phyloP scores from a whole-genome alignment of 2,888 invertebrate genomes.

The Ennomos fuscantarius region DNA sequence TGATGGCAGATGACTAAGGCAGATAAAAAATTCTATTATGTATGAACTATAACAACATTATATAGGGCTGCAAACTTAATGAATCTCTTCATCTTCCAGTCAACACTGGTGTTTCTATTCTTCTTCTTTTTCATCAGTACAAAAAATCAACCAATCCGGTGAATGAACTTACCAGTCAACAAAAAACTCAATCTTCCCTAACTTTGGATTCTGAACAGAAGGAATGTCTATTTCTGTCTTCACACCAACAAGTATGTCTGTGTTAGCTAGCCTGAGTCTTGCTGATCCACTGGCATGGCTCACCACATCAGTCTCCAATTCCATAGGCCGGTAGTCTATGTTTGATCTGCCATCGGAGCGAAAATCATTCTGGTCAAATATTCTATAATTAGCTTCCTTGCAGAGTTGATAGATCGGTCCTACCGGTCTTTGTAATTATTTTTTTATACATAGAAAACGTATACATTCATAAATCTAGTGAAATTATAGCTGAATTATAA shows the following conservation, averaged over 20 bases:
- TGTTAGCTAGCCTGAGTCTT: conserved; percentile 93
- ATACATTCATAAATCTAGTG: too few species aligned
- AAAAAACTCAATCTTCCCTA: conserved; percentile 97
- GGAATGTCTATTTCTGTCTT: conserved; percentile 96
- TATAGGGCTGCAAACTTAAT: too few species aligned
- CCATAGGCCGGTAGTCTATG: conserved; percentile 93
- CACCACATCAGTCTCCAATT: conserved; percentile 93
- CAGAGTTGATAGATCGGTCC: background rate
- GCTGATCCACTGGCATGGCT: conserved; percentile 95
- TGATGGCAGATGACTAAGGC: too few species aligned
- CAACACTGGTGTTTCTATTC: too few species aligned
- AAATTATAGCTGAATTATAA: too few species aligned
- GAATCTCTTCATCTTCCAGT: too few species aligned
- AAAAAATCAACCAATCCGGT: background rate
- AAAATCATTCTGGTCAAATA: conserved; percentile 89
- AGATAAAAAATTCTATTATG: too few species aligned
- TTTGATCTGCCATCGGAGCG: conserved; percentile 93
- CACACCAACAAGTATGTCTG: conserved; percentile 96
- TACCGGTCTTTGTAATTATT: too few species aligned
- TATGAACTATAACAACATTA: too few species aligned
- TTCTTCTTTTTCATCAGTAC: too few species aligned
- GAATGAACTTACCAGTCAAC: conserved; percentile 92
- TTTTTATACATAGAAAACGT: too few species aligned
- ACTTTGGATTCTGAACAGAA: conserved; percentile 88
- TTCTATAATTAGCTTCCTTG: background rate